Conservation (phyloP, 2,113 vertebrate species). For the Pavo muticus region DNA sequence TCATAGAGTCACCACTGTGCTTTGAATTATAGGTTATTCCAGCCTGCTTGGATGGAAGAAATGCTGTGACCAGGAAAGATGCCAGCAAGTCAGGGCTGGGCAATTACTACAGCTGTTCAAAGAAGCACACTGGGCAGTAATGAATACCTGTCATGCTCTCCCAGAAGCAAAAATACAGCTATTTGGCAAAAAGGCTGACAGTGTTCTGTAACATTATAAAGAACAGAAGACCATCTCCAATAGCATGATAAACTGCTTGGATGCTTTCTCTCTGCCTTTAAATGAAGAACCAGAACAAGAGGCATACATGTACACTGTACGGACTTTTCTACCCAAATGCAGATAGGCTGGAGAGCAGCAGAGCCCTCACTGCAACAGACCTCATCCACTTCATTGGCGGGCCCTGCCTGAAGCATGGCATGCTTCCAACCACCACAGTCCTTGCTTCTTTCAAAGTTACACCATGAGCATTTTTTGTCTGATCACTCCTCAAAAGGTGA, state of each 20-base stretch:
- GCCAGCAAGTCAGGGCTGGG: constrained; percentile 9
- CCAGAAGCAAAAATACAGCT: constrained; percentile 3
- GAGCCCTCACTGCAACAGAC: neutral
- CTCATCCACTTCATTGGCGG: neutral
- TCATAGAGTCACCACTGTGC: neutral
- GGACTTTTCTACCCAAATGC: neutral
- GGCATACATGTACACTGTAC: neutral
- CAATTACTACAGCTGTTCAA: neutral
- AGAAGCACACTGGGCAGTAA: neutral
- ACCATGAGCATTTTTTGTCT: neutral
- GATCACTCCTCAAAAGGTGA: neutral
- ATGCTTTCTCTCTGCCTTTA: neutral
- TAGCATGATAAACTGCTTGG: neutral
- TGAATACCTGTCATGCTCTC: neutral
- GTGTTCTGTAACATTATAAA: neutral
- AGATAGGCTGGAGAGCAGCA: neutral
- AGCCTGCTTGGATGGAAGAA: constrained; percentile 17
- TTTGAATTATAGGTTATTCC: neutral
- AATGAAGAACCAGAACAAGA: neutral
- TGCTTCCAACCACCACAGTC: neutral
- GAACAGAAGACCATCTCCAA: neutral
- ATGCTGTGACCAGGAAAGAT: constrained; percentile 17
- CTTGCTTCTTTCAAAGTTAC: neutral
- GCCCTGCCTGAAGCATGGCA: neutral
- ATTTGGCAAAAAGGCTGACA: neutral